Evolutionary conservation across 2,113 vertebrate species (phyloP).

Genomic region (Pygoscelis antarcticus): DNA sequence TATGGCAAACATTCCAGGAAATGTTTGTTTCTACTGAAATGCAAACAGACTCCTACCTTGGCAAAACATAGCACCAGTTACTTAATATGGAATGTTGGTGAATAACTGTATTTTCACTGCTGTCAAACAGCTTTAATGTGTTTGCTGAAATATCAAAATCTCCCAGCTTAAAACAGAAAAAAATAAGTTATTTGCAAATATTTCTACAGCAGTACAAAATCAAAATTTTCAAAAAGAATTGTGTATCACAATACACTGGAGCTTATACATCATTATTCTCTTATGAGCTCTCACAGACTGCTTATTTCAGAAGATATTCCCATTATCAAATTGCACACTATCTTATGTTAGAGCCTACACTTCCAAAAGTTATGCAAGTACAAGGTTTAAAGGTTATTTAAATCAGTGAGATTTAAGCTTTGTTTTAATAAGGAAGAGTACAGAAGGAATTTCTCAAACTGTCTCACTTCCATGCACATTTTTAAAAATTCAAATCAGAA

Average conservation of each 20-base stretch:
- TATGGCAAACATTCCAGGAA: not conserved
- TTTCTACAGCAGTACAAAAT: not conserved
- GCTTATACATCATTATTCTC: not conserved
- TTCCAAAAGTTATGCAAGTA: not conserved
- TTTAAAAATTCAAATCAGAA: not conserved
- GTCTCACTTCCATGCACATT: not conserved
- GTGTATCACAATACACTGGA: not conserved
- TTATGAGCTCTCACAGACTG: not conserved
- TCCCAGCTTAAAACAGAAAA: slow-evolving; percentile 75
- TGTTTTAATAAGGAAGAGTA: not conserved
- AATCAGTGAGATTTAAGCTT: not conserved
- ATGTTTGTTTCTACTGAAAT: not conserved
- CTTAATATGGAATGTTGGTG: slow-evolving; percentile 73
- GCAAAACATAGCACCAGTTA: slow-evolving; percentile 91
- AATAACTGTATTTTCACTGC: slow-evolving; percentile 71
- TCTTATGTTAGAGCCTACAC: not conserved
- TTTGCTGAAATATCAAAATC: slow-evolving; percentile 82
- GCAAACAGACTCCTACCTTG: slow-evolving; percentile 80
- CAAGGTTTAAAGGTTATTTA: not conserved
- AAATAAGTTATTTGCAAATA: not conserved
- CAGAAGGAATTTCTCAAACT: not conserved
- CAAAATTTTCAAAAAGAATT: not conserved
- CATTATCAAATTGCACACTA: not conserved
- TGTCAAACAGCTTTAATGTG: slow-evolving; percentile 76
- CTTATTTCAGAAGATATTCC: not conserved